phyloP scores from a whole-genome alignment of 2,113 vertebrate species.

The rabbit (Oryctolagus cuniculus) region mOryCun1.1 NC_091432.1:223755001-223755500 shows the following conservation, averaged over 20 bases:
- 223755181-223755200: not conserved
- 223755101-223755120: not conserved
- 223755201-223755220: not conserved
- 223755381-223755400: not conserved
- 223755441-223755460: not conserved
- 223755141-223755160: not conserved
- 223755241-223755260: not conserved
- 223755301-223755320: conserved; percentile 8
- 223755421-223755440: not conserved
- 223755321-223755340: conserved; percentile 40
- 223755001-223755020: not conserved
- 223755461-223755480: conserved; percentile 59
- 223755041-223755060: not conserved
- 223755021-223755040: fast-evolving
- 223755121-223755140: not conserved
- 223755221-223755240: not conserved
- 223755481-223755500: not conserved
- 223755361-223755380: conserved; percentile 54
- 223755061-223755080: not conserved
- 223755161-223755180: not conserved
- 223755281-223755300: not conserved
- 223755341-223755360: not conserved
- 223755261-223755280: not conserved
- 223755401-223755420: conserved; percentile 49
- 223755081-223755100: not conserved